Percentiles rank a stretch among this genome's conserved stretches.
These are phyloP conservation scores for Arizona elegans DNA, from an alignment of 2,113 vertebrate species.

Conservation along the genomic window DNA sequence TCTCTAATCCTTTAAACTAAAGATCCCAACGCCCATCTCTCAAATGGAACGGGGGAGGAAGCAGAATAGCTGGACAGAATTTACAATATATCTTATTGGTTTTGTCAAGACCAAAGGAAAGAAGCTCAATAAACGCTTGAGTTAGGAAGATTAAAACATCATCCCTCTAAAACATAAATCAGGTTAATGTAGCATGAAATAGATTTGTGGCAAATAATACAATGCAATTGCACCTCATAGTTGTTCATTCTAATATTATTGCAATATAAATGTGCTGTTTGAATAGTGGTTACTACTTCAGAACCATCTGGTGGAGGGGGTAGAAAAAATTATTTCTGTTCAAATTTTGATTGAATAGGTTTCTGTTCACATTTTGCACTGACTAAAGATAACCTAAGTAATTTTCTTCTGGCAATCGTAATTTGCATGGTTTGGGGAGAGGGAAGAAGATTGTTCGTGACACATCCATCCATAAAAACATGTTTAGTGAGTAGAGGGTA, in stretches of 20 bases:
- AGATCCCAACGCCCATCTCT: neutral
- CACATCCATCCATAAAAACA: neutral
- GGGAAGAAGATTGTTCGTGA: fast-evolving
- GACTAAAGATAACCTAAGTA: neutral
- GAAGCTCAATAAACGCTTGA: neutral
- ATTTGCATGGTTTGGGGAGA: neutral
- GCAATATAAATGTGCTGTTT: neutral
- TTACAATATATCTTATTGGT: neutral
- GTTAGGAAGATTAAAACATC: neutral
- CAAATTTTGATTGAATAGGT: neutral
- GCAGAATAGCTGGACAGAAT: neutral
- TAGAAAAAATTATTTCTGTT: no score
- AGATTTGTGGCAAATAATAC: neutral
- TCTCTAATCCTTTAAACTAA: neutral
- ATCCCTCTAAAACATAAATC: neutral
- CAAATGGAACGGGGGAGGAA: neutral
- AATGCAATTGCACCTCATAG: neutral
- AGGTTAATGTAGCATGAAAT: neutral
- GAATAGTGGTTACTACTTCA: neutral
- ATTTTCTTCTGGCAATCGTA: neutral
- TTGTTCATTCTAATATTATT: neutral
- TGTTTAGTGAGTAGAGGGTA: neutral
- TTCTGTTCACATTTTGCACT: neutral
- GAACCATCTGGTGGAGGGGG: neutral
- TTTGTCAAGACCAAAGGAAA: neutral